These are phyloP conservation scores for Nineta flava DNA, from an alignment of 2,888 invertebrate species.

Conservation along the genomic window DNA sequence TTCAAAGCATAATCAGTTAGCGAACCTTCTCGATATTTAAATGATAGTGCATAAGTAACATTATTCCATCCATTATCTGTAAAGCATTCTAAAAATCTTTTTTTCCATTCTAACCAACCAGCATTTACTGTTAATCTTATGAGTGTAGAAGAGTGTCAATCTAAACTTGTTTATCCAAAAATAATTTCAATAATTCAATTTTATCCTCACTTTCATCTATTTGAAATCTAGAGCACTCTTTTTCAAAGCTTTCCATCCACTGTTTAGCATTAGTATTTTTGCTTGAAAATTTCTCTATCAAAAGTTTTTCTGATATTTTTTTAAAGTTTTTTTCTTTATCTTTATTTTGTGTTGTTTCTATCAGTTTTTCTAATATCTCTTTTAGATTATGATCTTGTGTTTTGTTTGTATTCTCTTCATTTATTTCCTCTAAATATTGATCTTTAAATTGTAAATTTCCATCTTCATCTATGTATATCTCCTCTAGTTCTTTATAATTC, in stretches of 20 bases:
- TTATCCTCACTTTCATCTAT: not conserved
- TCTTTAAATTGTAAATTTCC: not conserved
- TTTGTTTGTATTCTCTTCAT: not conserved
- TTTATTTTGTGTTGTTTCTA: not conserved
- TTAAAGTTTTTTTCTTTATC: not conserved
- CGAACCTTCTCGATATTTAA: no score
- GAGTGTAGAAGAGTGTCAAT: not conserved
- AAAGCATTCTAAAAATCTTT: no score
- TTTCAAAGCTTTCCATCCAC: not conserved
- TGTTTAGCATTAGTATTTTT: not conserved
- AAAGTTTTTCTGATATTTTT: not conserved
- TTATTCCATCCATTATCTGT: no score
- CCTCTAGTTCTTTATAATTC: not conserved
- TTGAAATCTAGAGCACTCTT: not conserved
- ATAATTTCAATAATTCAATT: not conserved
- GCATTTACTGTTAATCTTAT: not conserved
- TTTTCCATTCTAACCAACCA: not conserved
- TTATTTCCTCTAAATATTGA: not conserved
- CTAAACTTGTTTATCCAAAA: not conserved
- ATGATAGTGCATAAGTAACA: no score
- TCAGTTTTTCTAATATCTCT: not conserved
- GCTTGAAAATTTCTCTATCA: not conserved
- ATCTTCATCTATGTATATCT: not conserved
- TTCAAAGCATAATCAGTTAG: no score
- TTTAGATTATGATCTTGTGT: not conserved